Evolutionary conservation across 1,140 invertebrate species (phyloP).

Genomic region (Microplitis mediator): DNA sequence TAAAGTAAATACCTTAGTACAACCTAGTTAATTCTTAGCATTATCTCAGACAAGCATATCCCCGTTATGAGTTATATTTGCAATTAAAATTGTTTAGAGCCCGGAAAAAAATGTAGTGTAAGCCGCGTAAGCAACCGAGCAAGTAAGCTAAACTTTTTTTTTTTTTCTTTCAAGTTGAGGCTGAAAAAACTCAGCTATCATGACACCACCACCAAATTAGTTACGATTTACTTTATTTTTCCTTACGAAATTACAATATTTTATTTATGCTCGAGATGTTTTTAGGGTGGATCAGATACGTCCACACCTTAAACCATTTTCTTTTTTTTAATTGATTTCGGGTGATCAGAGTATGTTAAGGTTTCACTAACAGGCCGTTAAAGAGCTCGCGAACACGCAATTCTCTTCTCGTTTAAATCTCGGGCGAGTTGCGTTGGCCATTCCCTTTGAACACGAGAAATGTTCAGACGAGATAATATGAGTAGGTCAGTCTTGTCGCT

Average conservation of each 20-base stretch:
- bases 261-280: conserved; percentile 17
- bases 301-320: background rate
- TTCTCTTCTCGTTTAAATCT: conserved; percentile 35
- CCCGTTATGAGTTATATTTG: conserved; percentile 35
- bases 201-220: too few relatives aligned
- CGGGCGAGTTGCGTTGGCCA: background rate
- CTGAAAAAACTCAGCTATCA: too few relatives aligned
- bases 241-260: conserved; percentile 1
- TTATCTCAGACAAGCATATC: conserved; percentile 25
- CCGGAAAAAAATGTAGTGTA: conserved; percentile 5
- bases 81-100: conserved; percentile 35
- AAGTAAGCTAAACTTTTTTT: background rate
- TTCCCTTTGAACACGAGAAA: background rate
- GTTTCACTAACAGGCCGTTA: conserved; percentile 38
- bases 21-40: conserved; percentile 11
- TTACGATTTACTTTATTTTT: background rate
- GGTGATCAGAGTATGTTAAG: conserved; percentile 33
- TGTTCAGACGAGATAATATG: background rate
- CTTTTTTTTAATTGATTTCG: conserved; percentile 32
- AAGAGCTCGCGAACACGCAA: conserved; percentile 38
- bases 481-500: background rate
- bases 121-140: background rate
- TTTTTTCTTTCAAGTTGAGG: too few relatives aligned
- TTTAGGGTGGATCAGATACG: background rate
- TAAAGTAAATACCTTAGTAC: background rate